Base-by-base conservation (phyloP, 2,888 invertebrate species). In the Leptopilina myrica region DNA sequence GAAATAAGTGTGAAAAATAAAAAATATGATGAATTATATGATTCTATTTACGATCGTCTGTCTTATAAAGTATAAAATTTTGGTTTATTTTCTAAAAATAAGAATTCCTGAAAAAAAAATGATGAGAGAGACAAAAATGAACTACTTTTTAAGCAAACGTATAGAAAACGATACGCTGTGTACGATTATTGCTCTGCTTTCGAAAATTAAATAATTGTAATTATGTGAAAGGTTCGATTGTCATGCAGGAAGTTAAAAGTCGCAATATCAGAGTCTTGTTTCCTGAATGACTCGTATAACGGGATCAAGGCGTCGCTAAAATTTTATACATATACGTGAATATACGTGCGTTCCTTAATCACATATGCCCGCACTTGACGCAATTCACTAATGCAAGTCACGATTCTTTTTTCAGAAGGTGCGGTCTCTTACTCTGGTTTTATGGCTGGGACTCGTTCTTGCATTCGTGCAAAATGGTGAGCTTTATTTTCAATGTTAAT, bases 391-490 rank as follows among this genome's bases (percentile, higher is more conserved):
- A 80, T 81, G 75, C 65, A 59, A 67, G 46, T 65, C 79, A 78
- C 76, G 76, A 65, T 79, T 81, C 15, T 80, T 83, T 82, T 87
- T 87, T 14, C 90, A 91, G 91, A 88, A 87, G 85, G 83, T 86
- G 82, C 88, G 88, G 83, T 84, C 88, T 77, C 85, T 87, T 79
- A 84, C 85, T 80, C 83, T 89, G 82, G 78, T 90, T 79, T 86
- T 91, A 82, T 87, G 87, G 86, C 82, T 91, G 78, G 84, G 85
- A 78, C 82, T 90, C 81, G 84, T 90, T 76, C 80, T 89, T 26
- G 85, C 87, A 69, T 81, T 86, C n/a, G 84, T 88, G 80, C 86
- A 86, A 76, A 82, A 86, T 83, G 90, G 91, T 91, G 80, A 89
- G 90, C 86, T 77, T 75, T 78, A 73, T 73, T 73, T 73, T 73